A percentile compares a stretch with the other conserved stretches of the same genome.
Conservation (phyloP, 2,888 invertebrate genomes). For the Nemotelus nigrinus region DNA sequence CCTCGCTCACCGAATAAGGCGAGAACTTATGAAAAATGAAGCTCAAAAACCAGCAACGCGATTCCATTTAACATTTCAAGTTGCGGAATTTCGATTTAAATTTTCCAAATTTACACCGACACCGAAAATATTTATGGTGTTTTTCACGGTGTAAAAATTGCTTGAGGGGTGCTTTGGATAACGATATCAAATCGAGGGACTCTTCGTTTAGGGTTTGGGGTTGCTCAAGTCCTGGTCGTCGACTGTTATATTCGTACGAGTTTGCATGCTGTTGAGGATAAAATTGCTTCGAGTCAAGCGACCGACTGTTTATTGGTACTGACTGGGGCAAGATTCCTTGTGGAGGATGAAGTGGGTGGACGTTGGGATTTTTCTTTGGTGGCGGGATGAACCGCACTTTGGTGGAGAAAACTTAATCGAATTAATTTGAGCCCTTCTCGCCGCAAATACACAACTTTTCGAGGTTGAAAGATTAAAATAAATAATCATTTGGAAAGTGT, state of each 20-base stretch:
- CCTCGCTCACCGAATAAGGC: background rate
- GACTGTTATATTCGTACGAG: background rate
- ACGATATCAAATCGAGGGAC: slow-evolving; percentile 35
- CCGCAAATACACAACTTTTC: slow-evolving; percentile 48
- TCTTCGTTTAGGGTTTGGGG: slow-evolving; percentile 15
- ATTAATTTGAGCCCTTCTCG: slow-evolving; percentile 46
- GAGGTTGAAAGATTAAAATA: slow-evolving; percentile 51
- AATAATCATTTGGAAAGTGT: slow-evolving; percentile 51
- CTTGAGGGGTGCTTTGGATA: slow-evolving; percentile 42
- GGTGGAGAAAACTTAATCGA: slow-evolving; percentile 49
- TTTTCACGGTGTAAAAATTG: slow-evolving; percentile 42
- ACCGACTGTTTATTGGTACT: slow-evolving; percentile 12
- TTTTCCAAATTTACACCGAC: slow-evolving; percentile 45
- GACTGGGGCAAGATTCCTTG: slow-evolving; percentile 12
- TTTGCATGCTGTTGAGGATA: background rate
- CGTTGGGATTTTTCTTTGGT: background rate
- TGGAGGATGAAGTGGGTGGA: background rate
- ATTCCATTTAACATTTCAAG: slow-evolving; percentile 39
- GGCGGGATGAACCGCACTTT: slow-evolving; percentile 37
- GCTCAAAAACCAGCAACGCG: slow-evolving; percentile 40
- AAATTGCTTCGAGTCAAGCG: slow-evolving; percentile 8
- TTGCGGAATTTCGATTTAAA: slow-evolving; percentile 44
- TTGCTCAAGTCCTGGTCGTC: slow-evolving; percentile 25
- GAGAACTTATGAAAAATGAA: slow-evolving; percentile 34
- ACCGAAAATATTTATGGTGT: slow-evolving; percentile 44